These are phyloP conservation scores for Cherax quadricarinatus DNA, from an alignment of 1,140 invertebrate genomes.

Conservation along the genomic window DNA sequence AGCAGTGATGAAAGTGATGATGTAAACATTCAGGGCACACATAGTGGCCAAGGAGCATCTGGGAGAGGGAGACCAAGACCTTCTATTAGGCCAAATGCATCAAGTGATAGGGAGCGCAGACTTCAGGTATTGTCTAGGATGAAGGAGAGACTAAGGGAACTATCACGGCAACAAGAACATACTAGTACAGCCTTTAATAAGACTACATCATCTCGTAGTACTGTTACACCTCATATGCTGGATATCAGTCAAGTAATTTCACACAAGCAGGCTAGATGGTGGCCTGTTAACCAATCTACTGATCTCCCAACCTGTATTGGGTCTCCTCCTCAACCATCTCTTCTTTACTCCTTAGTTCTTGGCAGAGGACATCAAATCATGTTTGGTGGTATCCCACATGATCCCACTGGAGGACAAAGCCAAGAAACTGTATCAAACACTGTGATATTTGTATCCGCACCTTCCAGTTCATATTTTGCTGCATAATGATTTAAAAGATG, in stretches of 20 bases:
- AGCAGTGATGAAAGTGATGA: conserved; percentile 60
- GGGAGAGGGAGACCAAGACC: conserved; percentile 73
- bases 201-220: conserved; percentile 41
- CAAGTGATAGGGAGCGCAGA: conserved; percentile 80
- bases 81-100: conserved; percentile 77
- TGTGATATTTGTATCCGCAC: conserved; percentile 61
- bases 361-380: conserved; percentile 95
- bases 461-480: conserved; percentile 55
- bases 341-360: conserved; percentile 91
- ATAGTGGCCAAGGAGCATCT: conserved; percentile 12
- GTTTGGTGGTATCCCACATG: conserved; percentile 94
- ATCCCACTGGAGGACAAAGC: conserved; percentile 76
- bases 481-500: background rate
- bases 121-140: conserved; percentile 81
- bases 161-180: conserved; percentile 72
- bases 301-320: conserved; percentile 36
- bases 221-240: conserved; percentile 81
- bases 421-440: conserved; percentile 65
- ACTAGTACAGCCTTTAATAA: conserved; percentile 63
- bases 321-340: conserved; percentile 86
- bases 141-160: conserved; percentile 79
- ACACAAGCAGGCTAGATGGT: conserved; percentile 73
- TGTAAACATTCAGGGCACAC: conserved; percentile 21
- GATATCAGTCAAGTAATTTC: conserved; percentile 84
- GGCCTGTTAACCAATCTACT: conserved; percentile 46